These are phyloP conservation scores for Hyperoodon ampullatus DNA, from an alignment of 2,113 vertebrate species.

Conservation along the genomic window DNA sequence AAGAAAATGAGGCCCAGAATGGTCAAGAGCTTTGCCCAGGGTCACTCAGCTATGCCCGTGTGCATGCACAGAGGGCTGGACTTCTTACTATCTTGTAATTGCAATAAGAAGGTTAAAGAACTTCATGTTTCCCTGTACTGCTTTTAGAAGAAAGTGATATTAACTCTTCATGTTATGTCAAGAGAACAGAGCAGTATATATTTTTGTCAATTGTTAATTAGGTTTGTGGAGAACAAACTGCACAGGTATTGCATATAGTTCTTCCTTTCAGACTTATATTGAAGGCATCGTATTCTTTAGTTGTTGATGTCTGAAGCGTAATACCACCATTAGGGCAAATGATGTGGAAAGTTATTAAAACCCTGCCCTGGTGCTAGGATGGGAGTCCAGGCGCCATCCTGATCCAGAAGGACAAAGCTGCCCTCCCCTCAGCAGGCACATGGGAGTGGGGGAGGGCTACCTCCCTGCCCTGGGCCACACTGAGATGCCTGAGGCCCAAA, in stretches of 20 bases:
- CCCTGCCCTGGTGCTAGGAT: neutral
- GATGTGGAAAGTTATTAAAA: neutral
- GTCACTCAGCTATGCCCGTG: neutral
- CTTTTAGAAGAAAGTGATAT: conserved; percentile 13
- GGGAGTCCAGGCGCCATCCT: neutral
- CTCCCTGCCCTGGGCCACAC: neutral
- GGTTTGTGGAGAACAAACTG: neutral
- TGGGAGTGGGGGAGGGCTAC: fast-evolving
- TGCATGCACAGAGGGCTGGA: neutral
- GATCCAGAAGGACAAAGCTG: neutral
- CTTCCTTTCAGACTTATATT: neutral
- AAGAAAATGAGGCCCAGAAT: neutral
- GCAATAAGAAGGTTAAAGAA: neutral
- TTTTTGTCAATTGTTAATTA: neutral
- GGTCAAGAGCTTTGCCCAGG: neutral
- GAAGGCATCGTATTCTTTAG: neutral
- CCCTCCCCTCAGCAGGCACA: neutral
- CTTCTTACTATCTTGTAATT: neutral
- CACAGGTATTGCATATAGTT: neutral
- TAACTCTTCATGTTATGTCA: neutral
- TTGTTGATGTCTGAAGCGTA: neutral
- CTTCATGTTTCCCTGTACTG: neutral
- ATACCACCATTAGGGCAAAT: neutral
- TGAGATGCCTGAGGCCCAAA: neutral
- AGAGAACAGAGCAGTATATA: neutral